Percentiles rank a stretch among this genome's conserved stretches.
Conservation (phyloP, 2,113 vertebrate genomes). For the Oplegnathus fasciatus region DNA sequence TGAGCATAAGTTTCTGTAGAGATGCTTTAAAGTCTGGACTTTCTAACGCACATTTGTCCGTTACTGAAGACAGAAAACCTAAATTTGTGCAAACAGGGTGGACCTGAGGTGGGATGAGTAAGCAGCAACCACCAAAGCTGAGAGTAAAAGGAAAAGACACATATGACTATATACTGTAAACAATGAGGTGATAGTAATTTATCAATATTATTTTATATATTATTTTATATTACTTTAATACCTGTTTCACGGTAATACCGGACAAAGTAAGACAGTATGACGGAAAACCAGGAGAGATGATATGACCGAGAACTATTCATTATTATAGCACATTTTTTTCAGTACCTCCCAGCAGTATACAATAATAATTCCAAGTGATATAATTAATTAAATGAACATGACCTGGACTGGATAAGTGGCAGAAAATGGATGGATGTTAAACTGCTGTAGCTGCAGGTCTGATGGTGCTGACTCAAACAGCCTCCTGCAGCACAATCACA, state of each 20-base stretch:
- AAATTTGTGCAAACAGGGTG: neutral
- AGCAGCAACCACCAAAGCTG: neutral
- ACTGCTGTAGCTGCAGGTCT: neutral
- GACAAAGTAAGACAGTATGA: neutral
- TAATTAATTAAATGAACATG: neutral
- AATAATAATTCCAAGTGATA: neutral
- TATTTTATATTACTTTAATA: too few species aligned
- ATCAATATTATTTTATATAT: too few species aligned
- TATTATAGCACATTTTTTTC: neutral
- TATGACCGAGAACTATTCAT: too few species aligned
- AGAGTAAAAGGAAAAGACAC: neutral
- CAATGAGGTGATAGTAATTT: neutral
- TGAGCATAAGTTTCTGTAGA: neutral
- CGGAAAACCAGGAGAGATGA: neutral
- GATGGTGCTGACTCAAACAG: neutral
- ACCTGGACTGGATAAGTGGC: neutral
- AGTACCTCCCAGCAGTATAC: neutral
- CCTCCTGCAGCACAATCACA: too few species aligned
- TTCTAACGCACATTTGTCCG: neutral
- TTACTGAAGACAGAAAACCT: neutral
- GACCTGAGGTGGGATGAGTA: neutral
- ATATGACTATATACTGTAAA: neutral
- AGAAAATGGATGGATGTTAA: neutral
- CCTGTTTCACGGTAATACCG: neutral
- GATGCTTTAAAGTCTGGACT: neutral